Conservation (phyloP, 2,797 vertebrate species). For the Lycodopsis pacificus region DNA sequence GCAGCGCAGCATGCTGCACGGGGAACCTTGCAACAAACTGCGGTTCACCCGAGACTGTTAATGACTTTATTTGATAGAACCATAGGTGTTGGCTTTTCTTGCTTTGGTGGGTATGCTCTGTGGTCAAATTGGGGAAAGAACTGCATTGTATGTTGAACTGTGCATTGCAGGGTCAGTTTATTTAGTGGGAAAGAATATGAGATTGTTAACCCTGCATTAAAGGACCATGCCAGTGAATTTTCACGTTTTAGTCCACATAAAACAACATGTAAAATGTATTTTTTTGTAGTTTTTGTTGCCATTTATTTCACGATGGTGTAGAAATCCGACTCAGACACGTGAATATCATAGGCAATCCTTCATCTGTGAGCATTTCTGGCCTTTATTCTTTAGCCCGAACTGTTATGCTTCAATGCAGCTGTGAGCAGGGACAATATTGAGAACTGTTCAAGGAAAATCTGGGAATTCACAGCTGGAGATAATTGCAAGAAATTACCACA, state of each 20-base stretch:
- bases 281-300: background rate
- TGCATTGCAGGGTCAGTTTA: background rate
- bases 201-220: background rate
- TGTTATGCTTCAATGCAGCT: background rate
- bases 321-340: background rate
- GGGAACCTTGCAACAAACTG: constrained; percentile 31
- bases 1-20: constrained; percentile 28
- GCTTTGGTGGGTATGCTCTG: background rate
- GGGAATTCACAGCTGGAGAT: constrained; percentile 20
- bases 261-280: background rate
- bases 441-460: constrained; percentile 3
- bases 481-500: constrained; percentile 5
- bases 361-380: background rate
- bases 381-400: background rate
- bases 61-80: constrained; percentile 52
- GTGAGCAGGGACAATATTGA: background rate
- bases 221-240: background rate
- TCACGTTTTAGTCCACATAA: background rate
- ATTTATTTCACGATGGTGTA: background rate
- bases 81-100: background rate
- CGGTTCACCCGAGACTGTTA: constrained; percentile 55
- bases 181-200: background rate
- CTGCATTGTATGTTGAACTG: background rate
- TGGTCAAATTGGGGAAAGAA: constrained; percentile 7
- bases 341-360: background rate